Conservation (phyloP, 2,797 vertebrate species). For the Amphiprion clarkii region DNA sequence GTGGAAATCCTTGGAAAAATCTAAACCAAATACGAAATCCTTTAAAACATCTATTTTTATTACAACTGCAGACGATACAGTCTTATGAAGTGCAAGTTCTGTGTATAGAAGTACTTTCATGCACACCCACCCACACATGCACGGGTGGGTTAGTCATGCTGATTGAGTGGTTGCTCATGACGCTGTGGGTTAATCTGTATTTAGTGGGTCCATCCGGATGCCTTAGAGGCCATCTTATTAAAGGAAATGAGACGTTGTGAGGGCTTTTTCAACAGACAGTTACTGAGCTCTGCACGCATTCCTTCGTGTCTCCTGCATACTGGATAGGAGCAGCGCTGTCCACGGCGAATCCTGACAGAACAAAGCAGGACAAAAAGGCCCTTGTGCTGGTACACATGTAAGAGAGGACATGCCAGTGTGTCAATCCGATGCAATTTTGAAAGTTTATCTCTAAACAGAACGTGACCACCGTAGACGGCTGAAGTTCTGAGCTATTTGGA, state of each 20-base stretch:
- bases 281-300: constrained; percentile 73
- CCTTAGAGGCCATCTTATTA: constrained; percentile 80
- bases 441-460: constrained; percentile 77
- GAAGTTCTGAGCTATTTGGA: constrained; percentile 73
- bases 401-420: constrained; percentile 73
- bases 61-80: not conserved
- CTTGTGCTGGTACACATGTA: constrained; percentile 77
- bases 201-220: constrained; percentile 86
- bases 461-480: constrained; percentile 66
- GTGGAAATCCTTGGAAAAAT: not conserved
- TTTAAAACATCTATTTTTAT: not conserved
- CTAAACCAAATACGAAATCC: not conserved
- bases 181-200: constrained; percentile 86
- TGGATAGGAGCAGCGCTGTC: constrained; percentile 63
- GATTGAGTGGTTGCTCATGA: constrained; percentile 83
- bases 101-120: constrained; percentile 22
- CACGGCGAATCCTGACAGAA: constrained; percentile 58
- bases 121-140: constrained; percentile 37
- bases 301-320: constrained; percentile 71
- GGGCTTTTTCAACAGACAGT: constrained; percentile 80
- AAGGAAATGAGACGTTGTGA: constrained; percentile 83
- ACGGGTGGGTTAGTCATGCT: constrained; percentile 63
- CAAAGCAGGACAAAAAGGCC: constrained; percentile 72
- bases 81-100: constrained; percentile 24
- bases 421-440: constrained; percentile 74